Base-by-base conservation (phyloP, 2,113 vertebrate genomes). In the Phrynosoma platyrhinos region DNA sequence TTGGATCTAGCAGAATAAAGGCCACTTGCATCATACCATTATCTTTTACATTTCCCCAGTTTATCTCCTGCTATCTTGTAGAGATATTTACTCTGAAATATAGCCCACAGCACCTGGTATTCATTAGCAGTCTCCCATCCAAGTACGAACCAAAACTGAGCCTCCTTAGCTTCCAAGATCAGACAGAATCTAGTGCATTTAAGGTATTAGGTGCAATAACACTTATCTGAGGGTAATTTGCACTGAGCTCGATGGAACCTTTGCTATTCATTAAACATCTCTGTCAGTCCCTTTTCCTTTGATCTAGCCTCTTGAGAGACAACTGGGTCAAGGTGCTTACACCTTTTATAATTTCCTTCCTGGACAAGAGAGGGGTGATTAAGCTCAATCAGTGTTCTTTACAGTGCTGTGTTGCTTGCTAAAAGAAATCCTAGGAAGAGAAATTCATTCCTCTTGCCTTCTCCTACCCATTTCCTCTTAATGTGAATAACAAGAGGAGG, bases 11-110 rank as follows among this genome's bases (percentile, higher is more conserved):
- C 53, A 62, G 23, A 58, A 21, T 84, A 58, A 84, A 12, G 21
- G 69, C 21, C 69, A 55, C 32, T 84, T 58, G 27, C 53, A 84
- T 85, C 72, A 76, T 76, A 62, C 32, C 36, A 85, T 64, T 75
- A 76, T 76, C 83, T 64, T 84, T 64, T n/a, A n/a, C 42, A 30
- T 52, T 83, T 76, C 55, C 36, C 23, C 40, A 84, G 75, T 84
- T 62, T 84, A 76, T 84, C 47, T 84, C 53, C 42, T 62, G 1
- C 71, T 74, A 75, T 84, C n/a, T 84, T 84, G n/a, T 27, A 84
- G 20, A 42, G 47, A 47, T 47, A 47, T 47, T 47, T 47, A 5
- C 47, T 47, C 47, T 47, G 47, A 47, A 47, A 47, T 47, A 47
- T 47, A 47, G 47, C 47, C 47, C 7, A 47, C 47, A 47, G 47